Base-by-base conservation (phyloP, 2,113 vertebrate species). In the Brienomyrus longianalis region DNA sequence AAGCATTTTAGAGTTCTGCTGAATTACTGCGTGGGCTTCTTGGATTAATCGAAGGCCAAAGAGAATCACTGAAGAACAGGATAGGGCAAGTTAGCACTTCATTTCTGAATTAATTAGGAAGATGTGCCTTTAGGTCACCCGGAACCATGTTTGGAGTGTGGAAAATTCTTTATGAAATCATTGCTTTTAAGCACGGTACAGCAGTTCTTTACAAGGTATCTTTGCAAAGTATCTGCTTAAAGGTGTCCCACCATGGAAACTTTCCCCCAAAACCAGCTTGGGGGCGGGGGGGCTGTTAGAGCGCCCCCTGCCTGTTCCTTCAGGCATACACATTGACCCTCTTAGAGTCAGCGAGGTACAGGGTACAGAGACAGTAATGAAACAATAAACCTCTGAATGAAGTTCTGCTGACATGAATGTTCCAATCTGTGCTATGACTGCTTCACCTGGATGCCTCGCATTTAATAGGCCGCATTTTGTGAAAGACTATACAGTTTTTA, bases 101-200 rank as follows among this genome's bases (percentile, higher is more conserved):
- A 23, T 27, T 48, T 86, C 83, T 48, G 43, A 48, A 86, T 5
- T 27, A 86, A 86, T 86, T 50, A 48, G 17, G 10, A 86, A 27
- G n/a, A 86, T 27, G 47, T 86, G 48, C n/a, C 21, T 27, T 50
- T 86, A n/a, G 83, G 48, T 50, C 83, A 86, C 23, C 83, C 5
- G 21, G 47, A 86, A 5, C n/a, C 83, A 86, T 86, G n/a, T 54
- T 87, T 87, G 85, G 15, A 54, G 35, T 35, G 51, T 54, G 85
- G 51, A 87, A 87, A 86, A 87, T 35, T 54, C 51, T 54, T 54
- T 31, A 48, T 13, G n/a, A 87, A 87, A 87, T 39, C 51, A 87
- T 56, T 8, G 13, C 48, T 50, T 87, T 35, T 35, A 54, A 52
- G 51, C 51, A 87, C 2, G 13, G 19, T 87, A 31, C 15, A 23